phyloP scores from a whole-genome alignment of 1,140 invertebrate species.

The Calephelis virginiensis region DNA sequence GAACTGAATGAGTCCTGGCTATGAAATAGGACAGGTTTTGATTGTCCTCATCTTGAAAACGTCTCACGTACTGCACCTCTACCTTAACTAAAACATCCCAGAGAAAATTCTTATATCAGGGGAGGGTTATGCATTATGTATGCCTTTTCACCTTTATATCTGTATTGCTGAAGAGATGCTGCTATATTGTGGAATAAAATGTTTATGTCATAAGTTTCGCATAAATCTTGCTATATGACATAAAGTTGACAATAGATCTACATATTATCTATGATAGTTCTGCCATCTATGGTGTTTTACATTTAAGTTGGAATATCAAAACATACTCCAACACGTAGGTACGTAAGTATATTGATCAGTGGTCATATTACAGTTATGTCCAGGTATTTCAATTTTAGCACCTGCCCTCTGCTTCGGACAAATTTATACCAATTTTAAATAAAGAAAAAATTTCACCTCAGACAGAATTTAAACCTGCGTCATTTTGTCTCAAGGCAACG shows the following conservation, averaged over 20 bases:
- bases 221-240: not conserved
- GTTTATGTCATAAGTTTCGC: conserved; percentile 10
- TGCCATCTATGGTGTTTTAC: too few species aligned
- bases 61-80: conserved; percentile 41
- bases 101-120: conserved; percentile 26
- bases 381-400: too few species aligned
- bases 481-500: too few species aligned
- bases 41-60: conserved; percentile 40
- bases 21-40: conserved; percentile 7
- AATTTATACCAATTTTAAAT: too few species aligned
- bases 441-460: too few species aligned
- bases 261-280: not conserved
- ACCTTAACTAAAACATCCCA: conserved; percentile 31
- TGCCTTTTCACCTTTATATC: conserved; percentile 16
- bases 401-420: too few species aligned
- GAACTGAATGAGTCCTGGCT: not conserved
- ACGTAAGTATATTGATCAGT: too few species aligned
- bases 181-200: conserved; percentile 15
- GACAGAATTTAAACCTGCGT: too few species aligned
- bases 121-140: conserved; percentile 23
- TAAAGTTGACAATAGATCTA: not conserved
- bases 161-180: conserved; percentile 12
- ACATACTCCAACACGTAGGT: too few species aligned
- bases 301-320: too few species aligned
- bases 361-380: too few species aligned